Percentiles rank a stretch among this genome's conserved stretches.
These are phyloP conservation scores for Nebria ingens DNA, from an alignment of 1,140 invertebrate species.

Conservation along the genomic window DNA sequence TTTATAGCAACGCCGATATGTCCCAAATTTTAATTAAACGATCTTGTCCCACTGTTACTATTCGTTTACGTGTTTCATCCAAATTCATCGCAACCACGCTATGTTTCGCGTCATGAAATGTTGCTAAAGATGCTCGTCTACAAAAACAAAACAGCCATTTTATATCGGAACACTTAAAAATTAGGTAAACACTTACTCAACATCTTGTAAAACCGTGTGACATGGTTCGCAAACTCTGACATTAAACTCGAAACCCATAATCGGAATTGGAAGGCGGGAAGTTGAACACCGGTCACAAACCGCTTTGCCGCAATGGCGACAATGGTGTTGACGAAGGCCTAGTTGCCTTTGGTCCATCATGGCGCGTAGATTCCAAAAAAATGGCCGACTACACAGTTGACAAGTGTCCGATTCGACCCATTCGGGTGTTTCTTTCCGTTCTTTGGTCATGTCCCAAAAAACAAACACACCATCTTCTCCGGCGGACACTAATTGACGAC, in stretches of 20 bases:
- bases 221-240: conserved; percentile 93
- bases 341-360: conserved; percentile 97
- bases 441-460: conserved; percentile 83
- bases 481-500: conserved; percentile 80
- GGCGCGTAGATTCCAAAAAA: conserved; percentile 96
- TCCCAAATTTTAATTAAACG: conserved; percentile 87
- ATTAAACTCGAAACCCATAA: conserved; percentile 96
- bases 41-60: conserved; percentile 90
- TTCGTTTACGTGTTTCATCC: conserved; percentile 72
- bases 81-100: conserved; percentile 79
- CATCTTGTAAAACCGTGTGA: conserved; percentile 67
- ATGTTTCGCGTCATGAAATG: conserved; percentile 92
- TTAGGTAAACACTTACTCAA: conserved; percentile 56
- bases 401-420: conserved; percentile 93
- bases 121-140: conserved; percentile 81
- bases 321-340: conserved; percentile 84
- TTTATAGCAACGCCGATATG: conserved; percentile 42
- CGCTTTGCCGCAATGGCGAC: conserved; percentile 83
- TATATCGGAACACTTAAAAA: not conserved
- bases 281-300: conserved; percentile 88
- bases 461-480: conserved; percentile 90
- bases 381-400: conserved; percentile 85
- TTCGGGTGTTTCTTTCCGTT: conserved; percentile 81
- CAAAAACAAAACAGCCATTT: conserved; percentile 19
- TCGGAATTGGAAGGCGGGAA: conserved; percentile 76